Conservation (phyloP, 2,888 invertebrate species). For the Anoplius nigerrimus region DNA sequence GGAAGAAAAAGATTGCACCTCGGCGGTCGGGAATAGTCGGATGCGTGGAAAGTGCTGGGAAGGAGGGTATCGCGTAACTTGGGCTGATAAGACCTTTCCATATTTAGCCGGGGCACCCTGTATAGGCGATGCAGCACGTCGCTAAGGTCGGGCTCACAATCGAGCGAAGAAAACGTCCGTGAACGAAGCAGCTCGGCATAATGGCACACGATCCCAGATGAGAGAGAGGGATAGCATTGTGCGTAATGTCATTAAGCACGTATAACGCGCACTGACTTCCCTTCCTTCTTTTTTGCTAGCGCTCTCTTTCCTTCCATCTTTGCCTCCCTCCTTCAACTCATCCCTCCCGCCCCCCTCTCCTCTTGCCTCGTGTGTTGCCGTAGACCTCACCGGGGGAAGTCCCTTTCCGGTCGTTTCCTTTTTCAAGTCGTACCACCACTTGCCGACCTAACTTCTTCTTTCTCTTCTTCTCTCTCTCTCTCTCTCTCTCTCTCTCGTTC, state of each 20-base stretch:
- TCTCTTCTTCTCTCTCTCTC: neutral
- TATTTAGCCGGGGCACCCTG: no score
- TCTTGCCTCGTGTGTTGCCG: constrained; percentile 19
- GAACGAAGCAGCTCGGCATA: constrained; percentile 1
- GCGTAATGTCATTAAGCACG: constrained; percentile 57
- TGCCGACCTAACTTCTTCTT: neutral
- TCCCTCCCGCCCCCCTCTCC: neutral
- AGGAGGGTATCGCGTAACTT: no score
- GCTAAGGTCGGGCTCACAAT: neutral
- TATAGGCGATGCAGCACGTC: no score
- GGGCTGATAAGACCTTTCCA: no score
- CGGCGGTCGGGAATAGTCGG: no score
- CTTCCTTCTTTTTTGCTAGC: no score
- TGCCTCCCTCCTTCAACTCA: neutral
- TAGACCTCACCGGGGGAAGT: constrained; percentile 22
- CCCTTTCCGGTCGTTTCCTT: constrained; percentile 27
- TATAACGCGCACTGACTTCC: constrained; percentile 33
- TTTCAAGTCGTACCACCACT: constrained; percentile 6
- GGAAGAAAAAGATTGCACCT: no score
- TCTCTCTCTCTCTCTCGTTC: constrained; percentile 10
- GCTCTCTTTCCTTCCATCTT: neutral
- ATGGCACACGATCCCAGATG: constrained; percentile 40
- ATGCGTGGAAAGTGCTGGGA: no score
- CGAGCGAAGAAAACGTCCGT: constrained; percentile 3
- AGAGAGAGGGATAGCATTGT: constrained; percentile 62